These are phyloP conservation scores for Chaitophorus viminalis DNA, from an alignment of 2,888 invertebrate species.

Conservation along the genomic window DNA sequence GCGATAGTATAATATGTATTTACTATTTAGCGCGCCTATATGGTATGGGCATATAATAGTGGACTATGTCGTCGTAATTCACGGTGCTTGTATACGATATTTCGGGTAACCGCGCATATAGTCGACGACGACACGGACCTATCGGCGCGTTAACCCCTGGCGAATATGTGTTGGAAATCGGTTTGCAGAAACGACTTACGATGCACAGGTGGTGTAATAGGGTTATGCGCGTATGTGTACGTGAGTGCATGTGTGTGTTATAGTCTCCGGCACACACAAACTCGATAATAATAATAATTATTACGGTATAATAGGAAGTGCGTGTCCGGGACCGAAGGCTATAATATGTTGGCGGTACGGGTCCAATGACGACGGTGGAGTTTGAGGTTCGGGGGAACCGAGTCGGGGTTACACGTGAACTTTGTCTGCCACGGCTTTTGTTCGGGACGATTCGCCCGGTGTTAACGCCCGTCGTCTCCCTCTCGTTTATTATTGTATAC, in stretches of 20 bases:
- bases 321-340: neutral
- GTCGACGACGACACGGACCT: neutral
- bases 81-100: neutral
- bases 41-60: neutral
- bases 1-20: no score
- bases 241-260: neutral
- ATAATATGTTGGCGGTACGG: neutral
- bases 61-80: neutral
- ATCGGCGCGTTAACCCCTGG: neutral
- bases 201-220: no score
- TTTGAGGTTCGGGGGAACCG: neutral
- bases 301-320: slow-evolving; percentile 8
- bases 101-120: neutral
- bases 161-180: no score
- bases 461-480: slow-evolving; percentile 42
- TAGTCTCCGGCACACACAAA: neutral
- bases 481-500: slow-evolving; percentile 26
- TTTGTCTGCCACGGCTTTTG: slow-evolving; percentile 56
- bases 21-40: no score
- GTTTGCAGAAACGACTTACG: no score
- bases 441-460: slow-evolving; percentile 49
- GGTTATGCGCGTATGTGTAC: neutral
- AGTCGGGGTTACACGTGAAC: slow-evolving; percentile 34
- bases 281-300: slow-evolving; percentile 49
- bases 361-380: neutral